Evolutionary conservation across 2,797 vertebrate species (phyloP), one percentile per base, ranked within the genome.

Genomic region (Selene dorsalis): DNA sequence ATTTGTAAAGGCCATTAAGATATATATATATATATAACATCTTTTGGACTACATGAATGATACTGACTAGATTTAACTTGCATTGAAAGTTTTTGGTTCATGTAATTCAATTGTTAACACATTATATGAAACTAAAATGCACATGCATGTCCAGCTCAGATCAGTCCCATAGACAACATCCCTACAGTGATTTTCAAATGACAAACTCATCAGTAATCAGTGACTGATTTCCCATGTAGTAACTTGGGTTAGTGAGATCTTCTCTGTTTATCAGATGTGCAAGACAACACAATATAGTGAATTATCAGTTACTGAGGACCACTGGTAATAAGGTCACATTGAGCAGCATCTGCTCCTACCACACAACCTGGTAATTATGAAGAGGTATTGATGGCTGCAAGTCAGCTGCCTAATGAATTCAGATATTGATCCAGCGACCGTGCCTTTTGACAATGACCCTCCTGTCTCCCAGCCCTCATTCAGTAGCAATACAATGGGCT

Each of bases 321-420:
- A 57, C 53, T 67, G 66, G 61, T 73, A 84, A 83, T 78, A 79
- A 88, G 83, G 77, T 84, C 84, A 86, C 57, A 75, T 8, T 71
- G 73, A 68, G 85, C 24, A 24, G 77, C 92, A 92, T 87, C 89
- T 94, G 91, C 84, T 86, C 72, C 80, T 38, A 53, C 65, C 73
- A 79, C 65, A 79, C 69, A 91, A 89, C 35, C 83, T 87, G 68
- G 82, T 93, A 89, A 93, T 93, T 93, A 91, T 92, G 82, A 92
- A 55, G 66, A 86, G 84, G 87, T 94, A 94, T 94, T 87, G 93
- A 94, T 86, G 89, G 81, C 65, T 79, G 70, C 62, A 81, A 74
- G 85, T 94, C 92, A 93, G 93, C 92, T 93, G 91, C 85, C 87
- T 93, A 94, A 93, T 94, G 88, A 94, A 94, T 94, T 93, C 91